Base-by-base conservation (phyloP, 1,140 invertebrate genomes). In the Halesus radiatus region DNA sequence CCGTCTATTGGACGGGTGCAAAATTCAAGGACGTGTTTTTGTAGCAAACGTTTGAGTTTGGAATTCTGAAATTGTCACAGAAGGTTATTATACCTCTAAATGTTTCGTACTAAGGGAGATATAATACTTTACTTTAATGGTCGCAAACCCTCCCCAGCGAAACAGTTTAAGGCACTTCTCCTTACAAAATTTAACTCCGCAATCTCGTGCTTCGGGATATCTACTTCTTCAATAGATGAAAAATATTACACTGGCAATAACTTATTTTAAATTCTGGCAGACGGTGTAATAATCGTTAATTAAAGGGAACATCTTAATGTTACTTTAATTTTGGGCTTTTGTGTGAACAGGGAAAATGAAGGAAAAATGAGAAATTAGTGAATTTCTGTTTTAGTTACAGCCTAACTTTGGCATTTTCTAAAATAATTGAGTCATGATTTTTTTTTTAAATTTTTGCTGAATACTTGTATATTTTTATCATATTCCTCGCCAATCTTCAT, bases 41-140 rank as follows among this genome's bases (percentile, higher is more conserved):
- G 66, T 20, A 70, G n/a, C 66, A 70, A 70, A 70, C 66, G 66
- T 45, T 45, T 20, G 66, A 70, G 66, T 37, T 70, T 37, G 66
- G 37, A 70, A 45, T 45, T 70, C 66, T 22, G 66, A 70, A 70
- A 70, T 70, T 70, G 66, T 70, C 66, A 70, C 66, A 70, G 66
- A 70, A 70, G 66, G 66, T 70, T 70, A 70, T 70, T 45, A 70
- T 52, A 50, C 66, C 66, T 70, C 37, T 70, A 70, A 70, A 70
- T 70, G 66, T 70, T 70, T 70, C 66, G 66, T 22, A 70, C 66
- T 70, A 70, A 70, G 23, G 66, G 66, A 45, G 66, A 70, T 70
- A 70, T 70, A 70, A 70, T 70, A 70, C 66, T 70, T 70, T 52
- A 70, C 32, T 70, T 70, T 70, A 70, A 70, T 70, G 66, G 66